Evolutionary conservation across 2,113 vertebrate species (phyloP).

Genomic region (Tauraco erythrolophus): DNA sequence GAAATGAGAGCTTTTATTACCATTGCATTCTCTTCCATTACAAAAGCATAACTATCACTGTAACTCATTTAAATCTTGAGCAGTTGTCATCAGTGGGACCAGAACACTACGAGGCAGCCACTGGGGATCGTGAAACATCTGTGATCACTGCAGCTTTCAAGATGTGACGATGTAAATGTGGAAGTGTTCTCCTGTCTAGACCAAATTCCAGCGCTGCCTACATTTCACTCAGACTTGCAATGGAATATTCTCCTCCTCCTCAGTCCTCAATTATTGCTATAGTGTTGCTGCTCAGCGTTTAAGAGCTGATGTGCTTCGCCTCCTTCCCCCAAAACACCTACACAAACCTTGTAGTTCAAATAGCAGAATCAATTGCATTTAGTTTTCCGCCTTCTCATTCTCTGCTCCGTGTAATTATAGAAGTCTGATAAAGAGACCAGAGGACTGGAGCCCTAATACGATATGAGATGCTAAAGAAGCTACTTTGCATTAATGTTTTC

Average conservation of each 20-base stretch:
- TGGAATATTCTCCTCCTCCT: neutral
- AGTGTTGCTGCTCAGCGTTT: neutral
- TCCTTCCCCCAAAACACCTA: neutral
- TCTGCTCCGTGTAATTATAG: neutral
- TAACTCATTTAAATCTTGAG: neutral
- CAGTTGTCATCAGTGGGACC: neutral
- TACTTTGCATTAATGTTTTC: conserved; percentile 46
- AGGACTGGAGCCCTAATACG: conserved; percentile 2
- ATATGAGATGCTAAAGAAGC: conserved; percentile 20
- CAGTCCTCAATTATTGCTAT: neutral
- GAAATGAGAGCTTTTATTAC: neutral
- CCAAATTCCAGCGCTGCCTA: neutral
- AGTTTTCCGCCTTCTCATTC: conserved; percentile 17
- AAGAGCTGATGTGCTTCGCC: neutral
- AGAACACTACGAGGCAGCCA: neutral
- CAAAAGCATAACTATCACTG: neutral
- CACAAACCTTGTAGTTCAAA: neutral
- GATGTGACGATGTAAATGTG: neutral
- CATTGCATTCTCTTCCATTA: neutral
- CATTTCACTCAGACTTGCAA: neutral
- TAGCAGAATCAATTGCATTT: conserved; percentile 26
- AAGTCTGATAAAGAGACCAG: conserved; percentile 35
- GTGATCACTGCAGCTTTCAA: neutral
- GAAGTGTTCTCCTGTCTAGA: neutral
- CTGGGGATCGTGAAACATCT: neutral